phyloP scores from a whole-genome alignment of 1,140 invertebrate species.

The Holotrichia oblita region DNA sequence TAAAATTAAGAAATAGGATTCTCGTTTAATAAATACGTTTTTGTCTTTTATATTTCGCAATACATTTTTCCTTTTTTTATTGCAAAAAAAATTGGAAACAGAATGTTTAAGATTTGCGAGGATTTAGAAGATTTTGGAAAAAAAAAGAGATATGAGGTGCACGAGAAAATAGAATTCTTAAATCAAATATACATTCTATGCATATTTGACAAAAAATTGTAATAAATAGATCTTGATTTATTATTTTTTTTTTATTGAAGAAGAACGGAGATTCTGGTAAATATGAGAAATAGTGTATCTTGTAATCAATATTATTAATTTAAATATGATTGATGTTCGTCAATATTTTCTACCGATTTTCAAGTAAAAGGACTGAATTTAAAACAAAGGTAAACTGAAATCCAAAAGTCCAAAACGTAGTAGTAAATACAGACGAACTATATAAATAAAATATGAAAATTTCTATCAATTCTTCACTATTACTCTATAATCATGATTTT shows the following conservation, averaged over 20 bases:
- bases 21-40: neutral
- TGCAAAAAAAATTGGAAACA: neutral
- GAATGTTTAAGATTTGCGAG: neutral
- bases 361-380: no score
- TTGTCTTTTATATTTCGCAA: slow-evolving; percentile 30
- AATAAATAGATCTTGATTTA: neutral
- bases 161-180: neutral
- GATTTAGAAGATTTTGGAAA: neutral
- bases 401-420: no score
- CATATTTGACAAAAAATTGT: slow-evolving; percentile 5
- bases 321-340: no score
- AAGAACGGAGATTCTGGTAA: no score
- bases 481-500: no score
- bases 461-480: no score
- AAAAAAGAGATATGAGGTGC: neutral
- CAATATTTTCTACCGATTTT: no score
- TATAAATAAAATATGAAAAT: no score
- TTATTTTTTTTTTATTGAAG: neutral
- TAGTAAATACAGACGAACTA: no score
- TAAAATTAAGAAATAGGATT: slow-evolving; percentile 23
- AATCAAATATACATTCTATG: slow-evolving; percentile 23
- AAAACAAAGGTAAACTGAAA: no score
- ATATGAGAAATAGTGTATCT: no score
- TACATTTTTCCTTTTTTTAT: slow-evolving; percentile 21
- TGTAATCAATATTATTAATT: no score